Evolutionary conservation across 2,797 vertebrate species (phyloP).

Genomic region (Cossypha niveicapilla): DNA sequence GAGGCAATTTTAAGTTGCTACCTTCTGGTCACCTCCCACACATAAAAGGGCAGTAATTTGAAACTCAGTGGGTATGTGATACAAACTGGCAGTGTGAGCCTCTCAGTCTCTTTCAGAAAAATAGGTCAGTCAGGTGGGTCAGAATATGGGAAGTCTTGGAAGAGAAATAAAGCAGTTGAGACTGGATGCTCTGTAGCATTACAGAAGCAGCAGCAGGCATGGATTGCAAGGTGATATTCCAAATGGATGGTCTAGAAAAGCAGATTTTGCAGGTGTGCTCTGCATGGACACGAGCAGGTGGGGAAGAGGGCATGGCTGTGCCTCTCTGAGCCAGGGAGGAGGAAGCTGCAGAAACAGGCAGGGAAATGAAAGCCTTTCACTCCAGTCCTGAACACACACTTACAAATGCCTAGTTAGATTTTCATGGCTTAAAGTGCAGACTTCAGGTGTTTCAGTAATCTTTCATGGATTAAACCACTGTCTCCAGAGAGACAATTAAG

Average conservation of each 20-base stretch:
- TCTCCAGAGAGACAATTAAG: not conserved
- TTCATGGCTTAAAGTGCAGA: not conserved
- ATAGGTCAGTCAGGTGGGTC: not conserved
- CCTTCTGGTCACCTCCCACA: not conserved
- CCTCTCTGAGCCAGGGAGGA: not conserved
- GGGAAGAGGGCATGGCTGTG: not conserved
- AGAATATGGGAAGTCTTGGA: not conserved
- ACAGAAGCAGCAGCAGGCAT: not conserved
- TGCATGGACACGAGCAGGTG: fast-evolving
- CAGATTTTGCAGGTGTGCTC: not conserved
- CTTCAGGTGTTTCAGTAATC: not conserved
- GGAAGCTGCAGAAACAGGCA: not conserved
- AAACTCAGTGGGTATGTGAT: not conserved
- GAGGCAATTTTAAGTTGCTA: not conserved
- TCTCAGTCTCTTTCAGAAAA: not conserved
- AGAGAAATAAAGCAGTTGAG: not conserved
- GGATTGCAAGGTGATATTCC: not conserved
- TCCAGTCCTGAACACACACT: not conserved
- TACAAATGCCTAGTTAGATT: not conserved
- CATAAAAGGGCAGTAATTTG: not conserved
- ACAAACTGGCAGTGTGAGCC: not conserved
- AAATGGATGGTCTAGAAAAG: not conserved
- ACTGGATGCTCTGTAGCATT: not conserved
- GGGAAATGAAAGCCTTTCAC: not conserved
- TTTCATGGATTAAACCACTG: not conserved